Conservation (phyloP, 2,113 vertebrate genomes). For the Pelvicachromis taeniatus region DNA sequence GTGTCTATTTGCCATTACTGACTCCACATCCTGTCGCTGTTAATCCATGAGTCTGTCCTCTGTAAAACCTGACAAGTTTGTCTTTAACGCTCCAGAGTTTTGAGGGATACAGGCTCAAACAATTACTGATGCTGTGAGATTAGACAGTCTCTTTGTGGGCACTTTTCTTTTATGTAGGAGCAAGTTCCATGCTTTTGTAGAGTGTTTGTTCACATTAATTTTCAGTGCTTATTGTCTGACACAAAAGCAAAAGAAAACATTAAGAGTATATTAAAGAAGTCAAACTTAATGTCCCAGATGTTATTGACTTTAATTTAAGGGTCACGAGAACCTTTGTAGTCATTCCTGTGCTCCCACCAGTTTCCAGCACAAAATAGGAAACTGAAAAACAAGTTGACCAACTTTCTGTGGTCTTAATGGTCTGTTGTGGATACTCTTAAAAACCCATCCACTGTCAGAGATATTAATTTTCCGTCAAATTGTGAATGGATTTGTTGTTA, state of each 20-base stretch:
- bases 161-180: not conserved
- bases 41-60: not conserved
- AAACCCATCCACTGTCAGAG: not conserved
- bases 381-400: not conserved
- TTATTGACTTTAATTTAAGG: not conserved
- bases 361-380: not conserved
- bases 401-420: not conserved
- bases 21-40: not conserved
- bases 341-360: not conserved
- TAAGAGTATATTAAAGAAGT: not conserved
- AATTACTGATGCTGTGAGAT: not conserved
- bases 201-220: not conserved
- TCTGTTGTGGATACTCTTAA: not conserved
- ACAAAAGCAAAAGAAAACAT: not conserved
- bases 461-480: too few relatives aligned
- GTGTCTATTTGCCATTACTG: conserved; percentile 15
- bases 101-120: not conserved
- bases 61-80: not conserved
- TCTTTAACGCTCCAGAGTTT: not conserved
- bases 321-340: not conserved
- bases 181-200: not conserved
- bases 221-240: not conserved
- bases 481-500: not conserved
- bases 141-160: not conserved
- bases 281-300: rapidly evolving